Evolutionary conservation across 2,888 invertebrate genomes (phyloP).

Genomic region (Andrena praecox): DNA sequence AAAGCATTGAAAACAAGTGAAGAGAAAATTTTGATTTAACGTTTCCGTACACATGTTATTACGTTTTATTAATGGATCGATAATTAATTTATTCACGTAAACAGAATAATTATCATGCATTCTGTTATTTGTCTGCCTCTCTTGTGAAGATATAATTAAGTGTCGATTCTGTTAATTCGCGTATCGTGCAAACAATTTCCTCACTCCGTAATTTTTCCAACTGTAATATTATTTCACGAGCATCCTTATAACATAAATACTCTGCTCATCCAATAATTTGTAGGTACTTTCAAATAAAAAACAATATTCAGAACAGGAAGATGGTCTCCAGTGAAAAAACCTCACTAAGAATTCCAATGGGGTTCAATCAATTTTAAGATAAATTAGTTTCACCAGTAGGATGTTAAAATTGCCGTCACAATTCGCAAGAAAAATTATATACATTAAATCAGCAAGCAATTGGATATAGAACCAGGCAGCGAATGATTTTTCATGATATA

Average conservation of each 20-base stretch:
- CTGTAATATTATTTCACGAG: neutral
- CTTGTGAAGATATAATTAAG: neutral
- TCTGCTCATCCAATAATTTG: no score
- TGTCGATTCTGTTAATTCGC: neutral
- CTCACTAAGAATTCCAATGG: neutral
- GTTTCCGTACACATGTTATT: neutral
- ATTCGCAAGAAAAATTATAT: neutral
- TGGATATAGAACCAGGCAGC: no score
- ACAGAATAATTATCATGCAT: slow-evolving; percentile 1
- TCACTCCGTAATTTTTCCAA: neutral
- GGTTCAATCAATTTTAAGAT: neutral
- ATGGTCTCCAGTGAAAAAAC: neutral
- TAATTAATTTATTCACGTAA: neutral
- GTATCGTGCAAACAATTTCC: neutral
- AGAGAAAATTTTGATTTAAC: neutral
- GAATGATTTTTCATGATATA: no score
- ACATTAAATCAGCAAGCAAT: neutral
- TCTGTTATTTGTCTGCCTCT: neutral
- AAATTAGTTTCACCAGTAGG: neutral
- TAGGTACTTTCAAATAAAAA: no score
- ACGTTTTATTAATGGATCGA: neutral
- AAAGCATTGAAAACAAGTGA: neutral
- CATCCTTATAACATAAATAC: no score
- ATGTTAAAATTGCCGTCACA: neutral
- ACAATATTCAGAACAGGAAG: no score